Percentiles rank a stretch among this genome's conserved stretches.
Evolutionary conservation across 2,888 invertebrate species (phyloP).

Genomic region (Rhogogaster chlorosoma): DNA sequence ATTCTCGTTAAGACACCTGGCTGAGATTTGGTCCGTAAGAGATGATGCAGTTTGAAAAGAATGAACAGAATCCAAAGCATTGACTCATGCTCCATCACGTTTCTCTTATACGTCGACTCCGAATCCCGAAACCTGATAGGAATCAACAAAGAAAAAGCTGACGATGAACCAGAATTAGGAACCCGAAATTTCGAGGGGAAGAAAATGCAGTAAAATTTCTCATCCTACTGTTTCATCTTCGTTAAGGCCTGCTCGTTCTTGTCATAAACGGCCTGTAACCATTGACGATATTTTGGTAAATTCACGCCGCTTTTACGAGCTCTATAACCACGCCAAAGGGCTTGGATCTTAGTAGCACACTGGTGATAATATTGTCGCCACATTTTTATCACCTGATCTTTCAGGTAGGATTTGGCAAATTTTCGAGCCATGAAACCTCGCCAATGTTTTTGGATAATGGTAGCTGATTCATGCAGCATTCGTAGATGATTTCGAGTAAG

Average conservation of each 20-base stretch:
- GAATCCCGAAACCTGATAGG: conserved; percentile 59
- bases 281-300: conserved; percentile 59
- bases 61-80: conserved; percentile 69
- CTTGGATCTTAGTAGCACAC: conserved; percentile 68
- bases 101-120: conserved; percentile 55
- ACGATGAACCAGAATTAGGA: background rate
- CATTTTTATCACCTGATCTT: conserved; percentile 60
- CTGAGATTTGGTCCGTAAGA: conserved; percentile 63
- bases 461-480: conserved; percentile 62
- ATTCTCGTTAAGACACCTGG: conserved; percentile 67
- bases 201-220: conserved; percentile 23
- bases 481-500: conserved; percentile 65
- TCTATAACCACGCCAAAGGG: conserved; percentile 68
- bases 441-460: conserved; percentile 67
- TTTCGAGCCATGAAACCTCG: conserved; percentile 62
- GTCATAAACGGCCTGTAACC: conserved; percentile 60
- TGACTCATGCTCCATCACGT: conserved; percentile 64
- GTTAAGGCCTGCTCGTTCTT: conserved; percentile 61
- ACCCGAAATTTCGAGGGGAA: background rate
- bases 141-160: background rate
- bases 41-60: conserved; percentile 71
- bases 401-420: conserved; percentile 55
- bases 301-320: conserved; percentile 60
- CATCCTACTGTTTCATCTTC: conserved; percentile 61
- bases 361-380: conserved; percentile 62